Base-by-base conservation (phyloP, 2,888 invertebrate species). In the Dasypogon diadema region DNA sequence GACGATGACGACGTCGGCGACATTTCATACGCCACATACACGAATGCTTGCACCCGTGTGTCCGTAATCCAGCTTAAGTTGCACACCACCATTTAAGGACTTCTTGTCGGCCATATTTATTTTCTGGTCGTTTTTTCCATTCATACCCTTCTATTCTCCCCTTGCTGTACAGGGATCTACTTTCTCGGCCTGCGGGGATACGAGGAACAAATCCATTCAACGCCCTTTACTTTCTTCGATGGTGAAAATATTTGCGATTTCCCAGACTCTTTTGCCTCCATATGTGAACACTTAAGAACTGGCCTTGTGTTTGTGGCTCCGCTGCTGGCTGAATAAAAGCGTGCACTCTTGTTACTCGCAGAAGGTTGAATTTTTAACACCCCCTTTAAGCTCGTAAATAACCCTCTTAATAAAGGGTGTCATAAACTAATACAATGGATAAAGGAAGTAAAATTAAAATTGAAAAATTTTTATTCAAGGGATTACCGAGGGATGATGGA, bases 91-190 rank as follows among this genome's bases (percentile, higher is more conserved):
- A 51, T 63, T 63, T 60, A 48, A 58, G 51, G 30, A 34, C 24
- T 51, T 54, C 51, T 51, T 24, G 74, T 60, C 74, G 74, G 74
- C 74, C 74, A 74, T 74, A 63, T 74, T 74, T 74, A 63, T 63
- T 73, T 73, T 56, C 16, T 73, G n/a, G 34, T 48, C 37, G 34
- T 60, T 63, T 74, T 74, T 74, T 42, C 12, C 42, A 42, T 42
- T 37, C 42, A 55, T 16, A 30, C 42, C 34, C 3, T 56, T 56
- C 56, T 37, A 16, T 42, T 16, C 24, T 30, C 6, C n/a, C 42
- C 42, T 65, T 24, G 6, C 46, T n/a, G 16, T 8, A 26, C 22
- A 26, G 56, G 18, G 70, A 12, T 21, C 51, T 34, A 70, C 18
- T 51, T 48, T 54, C 51, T 26, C 51, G 26, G 16, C 30, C 68